Evolutionary conservation across 2,113 vertebrate species (phyloP), one percentile per base, ranked within the genome.

Genomic region (Struthio camelus): DNA sequence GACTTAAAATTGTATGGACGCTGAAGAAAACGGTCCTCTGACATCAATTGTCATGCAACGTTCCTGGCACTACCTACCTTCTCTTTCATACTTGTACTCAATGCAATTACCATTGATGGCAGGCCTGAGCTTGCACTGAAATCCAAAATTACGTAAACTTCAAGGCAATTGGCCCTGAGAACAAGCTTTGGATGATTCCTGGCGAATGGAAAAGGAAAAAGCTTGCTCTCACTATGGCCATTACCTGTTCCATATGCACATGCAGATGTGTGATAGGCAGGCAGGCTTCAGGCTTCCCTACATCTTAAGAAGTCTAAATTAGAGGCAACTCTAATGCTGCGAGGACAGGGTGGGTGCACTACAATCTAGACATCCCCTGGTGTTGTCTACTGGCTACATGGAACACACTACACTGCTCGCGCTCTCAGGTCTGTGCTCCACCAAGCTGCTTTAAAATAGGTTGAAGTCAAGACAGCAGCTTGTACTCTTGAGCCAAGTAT

Each of bases 261-360:
- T 30, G 36, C 1, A 8, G 40, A 17, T 71, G 7, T 77, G 66
- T 12, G 20, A 19, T 11, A 72, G 6, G 42, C 16, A 80, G 30
- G 72, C 1, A 4, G 50, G 9, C 27, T 71, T 44, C n/a, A 72
- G 16, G 20, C 19, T 86, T 71, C 19, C 9, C 28, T 40, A 56
- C 36, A 30, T 62, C 85, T 75, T 24, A 86, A 44, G 61, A 73
- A 56, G 30, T 32, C 13, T 59, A 54, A 59, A 38, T 6, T 65
- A 38, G 13, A 14, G 7, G 9, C 16, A 14, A 42, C 2, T 0
- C 23, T 46, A 70, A 38, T 9, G 38, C 3, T 3, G 20, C 19
- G 34, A 81, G 34, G 46, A 34, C 6, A 6, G 22, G 9, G 58
- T 69, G 23, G 16, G 22, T 59, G 32, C 50, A 75, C 19, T 32